Evolutionary conservation across 2,113 vertebrate species (phyloP).

Genomic region (Myodes glareolus): DNA sequence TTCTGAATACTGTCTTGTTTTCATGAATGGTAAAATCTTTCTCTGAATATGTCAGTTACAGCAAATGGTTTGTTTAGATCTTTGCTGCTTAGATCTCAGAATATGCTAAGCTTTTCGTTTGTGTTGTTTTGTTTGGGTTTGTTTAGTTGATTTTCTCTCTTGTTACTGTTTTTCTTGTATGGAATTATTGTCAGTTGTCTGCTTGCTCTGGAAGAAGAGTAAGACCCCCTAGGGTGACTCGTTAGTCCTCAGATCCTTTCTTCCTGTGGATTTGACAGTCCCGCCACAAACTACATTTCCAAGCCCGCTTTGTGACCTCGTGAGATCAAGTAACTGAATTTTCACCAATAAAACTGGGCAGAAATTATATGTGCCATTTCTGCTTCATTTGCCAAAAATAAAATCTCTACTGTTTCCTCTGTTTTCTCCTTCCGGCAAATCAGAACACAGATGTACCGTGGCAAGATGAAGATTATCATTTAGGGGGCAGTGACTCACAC

Average conservation of each 20-base stretch:
- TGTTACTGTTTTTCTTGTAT: background rate
- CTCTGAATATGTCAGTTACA: background rate
- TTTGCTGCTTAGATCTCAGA: background rate
- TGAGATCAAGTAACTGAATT: background rate
- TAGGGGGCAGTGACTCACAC: background rate
- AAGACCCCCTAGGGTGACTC: background rate
- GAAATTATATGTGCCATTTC: constrained; percentile 32
- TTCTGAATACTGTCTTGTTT: background rate
- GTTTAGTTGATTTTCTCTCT: constrained; percentile 3
- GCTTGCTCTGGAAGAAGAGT: background rate
- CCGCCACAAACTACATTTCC: background rate
- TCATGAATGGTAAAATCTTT: background rate
- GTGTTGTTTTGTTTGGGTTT: background rate
- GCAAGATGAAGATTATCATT: background rate
- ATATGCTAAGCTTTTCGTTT: background rate
- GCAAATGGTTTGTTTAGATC: background rate
- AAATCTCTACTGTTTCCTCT: constrained; percentile 4
- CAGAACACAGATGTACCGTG: background rate
- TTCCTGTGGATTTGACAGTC: background rate
- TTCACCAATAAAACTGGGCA: background rate
- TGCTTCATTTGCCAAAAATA: constrained; percentile 37
- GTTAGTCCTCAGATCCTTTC: background rate
- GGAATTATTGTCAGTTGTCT: background rate
- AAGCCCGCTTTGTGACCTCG: constrained; percentile 14
- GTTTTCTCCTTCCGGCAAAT: constrained; percentile 4